A percentile compares a stretch with the other conserved stretches of the same genome.
Evolutionary conservation across 37 sponge, comb jelly and placozoan genomes (phyloP).

Genomic region (Cliona cf. orientalis): DNA sequence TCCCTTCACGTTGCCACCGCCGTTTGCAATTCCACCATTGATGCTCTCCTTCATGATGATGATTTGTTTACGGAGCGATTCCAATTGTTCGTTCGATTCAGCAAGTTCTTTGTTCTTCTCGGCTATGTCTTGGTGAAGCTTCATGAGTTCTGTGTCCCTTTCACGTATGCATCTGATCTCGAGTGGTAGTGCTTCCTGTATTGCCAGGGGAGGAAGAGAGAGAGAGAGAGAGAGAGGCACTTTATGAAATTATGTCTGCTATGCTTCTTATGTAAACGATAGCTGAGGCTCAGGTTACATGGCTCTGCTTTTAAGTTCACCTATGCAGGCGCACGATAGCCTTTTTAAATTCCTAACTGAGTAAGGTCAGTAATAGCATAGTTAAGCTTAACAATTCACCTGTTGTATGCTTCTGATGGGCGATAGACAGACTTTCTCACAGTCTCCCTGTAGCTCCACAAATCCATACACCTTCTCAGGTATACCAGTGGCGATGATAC

Average conservation of each 20-base stretch:
- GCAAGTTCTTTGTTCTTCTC: constrained; percentile 28
- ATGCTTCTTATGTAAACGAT: too few species aligned
- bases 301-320: background rate
- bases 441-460: constrained; percentile 36
- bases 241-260: too few species aligned
- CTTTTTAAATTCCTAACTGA: too few species aligned
- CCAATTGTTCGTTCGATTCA: constrained; percentile 22
- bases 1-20: background rate
- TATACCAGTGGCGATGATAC: constrained; percentile 37
- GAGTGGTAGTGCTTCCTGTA: constrained; percentile 38
- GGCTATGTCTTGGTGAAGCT: constrained; percentile 4
- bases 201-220: too few species aligned
- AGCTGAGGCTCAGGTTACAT: background rate
- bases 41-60: constrained; percentile 12
- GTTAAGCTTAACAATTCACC: too few species aligned
- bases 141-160: constrained; percentile 15
- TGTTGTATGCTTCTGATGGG: background rate
- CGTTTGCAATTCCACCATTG: background rate
- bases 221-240: background rate
- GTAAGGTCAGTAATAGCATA: background rate
- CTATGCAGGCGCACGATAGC: background rate
- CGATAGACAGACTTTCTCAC: constrained; percentile 29
- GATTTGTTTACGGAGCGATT: constrained; percentile 29
- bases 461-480: constrained; percentile 48
- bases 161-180: constrained; percentile 41